phyloP scores from a whole-genome alignment of 2,113 vertebrate genomes.

The Suncus etruscus region DNA sequence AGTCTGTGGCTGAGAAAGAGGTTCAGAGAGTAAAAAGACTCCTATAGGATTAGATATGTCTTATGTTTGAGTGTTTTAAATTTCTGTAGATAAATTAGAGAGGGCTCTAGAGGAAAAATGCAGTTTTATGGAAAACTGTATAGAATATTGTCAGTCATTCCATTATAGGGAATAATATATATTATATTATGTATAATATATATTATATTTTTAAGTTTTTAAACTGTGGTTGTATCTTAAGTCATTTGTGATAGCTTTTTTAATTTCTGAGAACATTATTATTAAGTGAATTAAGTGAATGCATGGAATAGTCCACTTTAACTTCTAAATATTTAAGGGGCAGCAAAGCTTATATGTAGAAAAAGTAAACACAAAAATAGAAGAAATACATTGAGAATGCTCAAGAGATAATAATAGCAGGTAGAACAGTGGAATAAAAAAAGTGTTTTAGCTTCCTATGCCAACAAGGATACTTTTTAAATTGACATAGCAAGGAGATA shows the following conservation, averaged over 20 bases:
- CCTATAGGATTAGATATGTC: not conserved
- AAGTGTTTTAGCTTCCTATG: not conserved
- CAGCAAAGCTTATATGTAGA: slow-evolving; percentile 43
- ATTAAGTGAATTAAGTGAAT: not conserved
- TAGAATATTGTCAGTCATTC: not conserved
- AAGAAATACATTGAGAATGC: slow-evolving; percentile 35
- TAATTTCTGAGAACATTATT: not conserved
- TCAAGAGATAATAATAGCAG: not conserved
- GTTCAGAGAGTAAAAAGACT: not conserved
- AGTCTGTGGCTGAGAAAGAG: not conserved
- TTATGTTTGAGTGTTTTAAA: not conserved
- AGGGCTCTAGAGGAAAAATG: not conserved
- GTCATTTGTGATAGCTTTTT: not conserved
- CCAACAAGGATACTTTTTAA: not conserved
- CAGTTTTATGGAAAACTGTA: not conserved
- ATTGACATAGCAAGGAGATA: not conserved
- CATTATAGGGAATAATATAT: not conserved
- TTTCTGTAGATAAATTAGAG: not conserved
- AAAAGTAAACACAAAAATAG: slow-evolving; percentile 49
- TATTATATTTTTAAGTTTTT: not conserved
- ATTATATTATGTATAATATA: no score
- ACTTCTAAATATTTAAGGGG: not conserved
- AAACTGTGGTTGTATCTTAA: not conserved
- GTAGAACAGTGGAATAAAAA: not conserved
- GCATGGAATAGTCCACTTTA: slow-evolving; percentile 16